Evolutionary conservation across 2,113 vertebrate species (phyloP).

Genomic region (Carollia perspicillata): DNA sequence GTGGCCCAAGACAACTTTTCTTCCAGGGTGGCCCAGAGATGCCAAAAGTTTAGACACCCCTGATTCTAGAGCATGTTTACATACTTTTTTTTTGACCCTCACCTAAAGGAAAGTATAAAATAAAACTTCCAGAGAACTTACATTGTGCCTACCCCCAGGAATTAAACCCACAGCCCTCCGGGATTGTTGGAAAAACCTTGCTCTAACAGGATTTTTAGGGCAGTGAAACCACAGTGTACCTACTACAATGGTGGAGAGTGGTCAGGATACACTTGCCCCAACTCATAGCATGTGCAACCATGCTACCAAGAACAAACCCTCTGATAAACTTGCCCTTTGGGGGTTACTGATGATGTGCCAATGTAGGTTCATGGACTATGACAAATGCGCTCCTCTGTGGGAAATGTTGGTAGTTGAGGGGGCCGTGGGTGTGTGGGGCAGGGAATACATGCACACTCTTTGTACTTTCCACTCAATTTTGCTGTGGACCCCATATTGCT

Average conservation of each 20-base stretch:
- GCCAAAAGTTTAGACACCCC: no score
- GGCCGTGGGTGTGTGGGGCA: no score
- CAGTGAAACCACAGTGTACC: not conserved
- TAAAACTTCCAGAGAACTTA: not conserved
- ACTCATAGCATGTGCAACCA: no score
- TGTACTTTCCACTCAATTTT: not conserved
- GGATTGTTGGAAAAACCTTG: not conserved
- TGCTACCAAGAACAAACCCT: not conserved
- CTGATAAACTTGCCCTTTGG: no score
- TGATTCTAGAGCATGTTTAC: not conserved
- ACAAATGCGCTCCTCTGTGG: not conserved
- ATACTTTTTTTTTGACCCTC: not conserved
- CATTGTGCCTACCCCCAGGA: not conserved
- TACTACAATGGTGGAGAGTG: not conserved
- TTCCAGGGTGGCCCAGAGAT: no score
- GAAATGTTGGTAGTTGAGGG: not conserved
- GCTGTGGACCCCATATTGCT: not conserved
- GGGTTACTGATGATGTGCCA: not conserved
- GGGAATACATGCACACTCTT: not conserved
- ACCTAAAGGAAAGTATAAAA: not conserved
- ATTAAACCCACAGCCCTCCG: not conserved
- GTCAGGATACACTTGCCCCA: not conserved
- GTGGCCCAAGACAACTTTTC: no score
- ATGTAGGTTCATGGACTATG: fast-evolving
- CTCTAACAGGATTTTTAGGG: not conserved